Evolutionary conservation across 2,888 invertebrate species (phyloP).

Genomic region (Zeuzera pyrina): DNA sequence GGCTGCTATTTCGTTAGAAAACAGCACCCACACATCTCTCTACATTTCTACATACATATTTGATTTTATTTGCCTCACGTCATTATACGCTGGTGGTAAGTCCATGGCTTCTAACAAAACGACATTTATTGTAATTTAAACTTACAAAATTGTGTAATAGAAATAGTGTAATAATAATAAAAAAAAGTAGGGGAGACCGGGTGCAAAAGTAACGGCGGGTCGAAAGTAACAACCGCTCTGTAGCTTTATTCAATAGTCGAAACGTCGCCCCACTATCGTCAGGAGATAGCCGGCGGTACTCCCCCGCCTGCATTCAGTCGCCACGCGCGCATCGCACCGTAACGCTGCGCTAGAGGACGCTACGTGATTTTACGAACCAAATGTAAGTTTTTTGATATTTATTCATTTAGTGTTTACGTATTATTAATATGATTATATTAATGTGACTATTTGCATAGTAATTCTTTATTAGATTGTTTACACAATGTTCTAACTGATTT

Average conservation of each 20-base stretch:
- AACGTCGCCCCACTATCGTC: slow-evolving; percentile 6
- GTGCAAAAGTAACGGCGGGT: slow-evolving; percentile 21
- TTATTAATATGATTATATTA: slow-evolving; percentile 6
- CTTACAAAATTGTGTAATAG: no score
- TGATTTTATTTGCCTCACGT: no score
- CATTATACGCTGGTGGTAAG: no score
- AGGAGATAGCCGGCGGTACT: not conserved
- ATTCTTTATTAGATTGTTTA: not conserved
- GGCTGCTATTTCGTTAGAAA: no score
- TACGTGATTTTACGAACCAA: slow-evolving; percentile 6
- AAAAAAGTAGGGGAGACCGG: slow-evolving; percentile 1
- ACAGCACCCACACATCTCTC: no score
- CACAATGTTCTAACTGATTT: not conserved
- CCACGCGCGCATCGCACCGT: not conserved
- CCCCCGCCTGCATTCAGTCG: not conserved
- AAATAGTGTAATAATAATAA: no score
- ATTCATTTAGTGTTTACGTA: slow-evolving; percentile 8
- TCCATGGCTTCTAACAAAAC: no score
- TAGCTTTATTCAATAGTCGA: slow-evolving; percentile 16
- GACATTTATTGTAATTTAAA: no score
- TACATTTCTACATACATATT: no score
- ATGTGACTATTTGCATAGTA: slow-evolving; percentile 4
- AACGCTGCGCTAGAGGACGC: not conserved
- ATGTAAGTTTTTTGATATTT: slow-evolving; percentile 3
- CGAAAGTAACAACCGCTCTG: slow-evolving; percentile 20